Base-by-base conservation (phyloP, 2,113 vertebrate species). In the Rhegmatorhina hoffmannsi region DNA sequence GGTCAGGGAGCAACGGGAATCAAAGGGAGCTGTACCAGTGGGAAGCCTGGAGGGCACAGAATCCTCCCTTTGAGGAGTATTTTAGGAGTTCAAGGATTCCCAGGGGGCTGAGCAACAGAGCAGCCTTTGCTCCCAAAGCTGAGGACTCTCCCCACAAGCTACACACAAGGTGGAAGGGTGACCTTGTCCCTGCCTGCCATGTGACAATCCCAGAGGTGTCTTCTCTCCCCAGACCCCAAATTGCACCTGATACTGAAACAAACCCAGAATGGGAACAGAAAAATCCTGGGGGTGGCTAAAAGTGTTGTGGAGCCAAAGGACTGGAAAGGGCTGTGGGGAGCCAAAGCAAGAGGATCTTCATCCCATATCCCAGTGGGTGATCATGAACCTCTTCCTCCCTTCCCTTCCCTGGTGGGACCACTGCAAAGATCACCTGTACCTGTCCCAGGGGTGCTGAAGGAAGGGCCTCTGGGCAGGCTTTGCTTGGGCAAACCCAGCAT, bases 61-160 rank as follows among this genome's bases (percentile, higher is more conserved):
- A 46, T 5, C 36, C 10, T 77, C 24, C 36, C 76, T 88, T 78
- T 77, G 76, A 90, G 67, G 80, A 59, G 59, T 77, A 81, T 92
- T 93, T 74, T 90, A 82, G 83, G 72, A 63, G 68, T 59, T 33
- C 34, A 43, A 53, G 49, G 90, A 63, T 31, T 25, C 13, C 50
- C 23, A 5, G 28, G 6, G 92, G 29, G 44, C 50, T 58, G 75
- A 56, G 63, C 38, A 92, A 74, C 75, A 58, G 8, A 90, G 50
- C 78, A 47, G 21, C 78, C 63, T 64, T 25, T 34, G 53, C 15
- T 63, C 26, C 26, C 62, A 69, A 50, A 59, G n/a, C 24, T 0
- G 6, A 86, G 73, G 55, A 17, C 28, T 70, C 67, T 3, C 31
- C 64, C 21, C n/a, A 19, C 9, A 0, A 3, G 36, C 38, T 24